Evolutionary conservation across 2,113 vertebrate genomes (phyloP).

Genomic region (Ochotona princeps): DNA sequence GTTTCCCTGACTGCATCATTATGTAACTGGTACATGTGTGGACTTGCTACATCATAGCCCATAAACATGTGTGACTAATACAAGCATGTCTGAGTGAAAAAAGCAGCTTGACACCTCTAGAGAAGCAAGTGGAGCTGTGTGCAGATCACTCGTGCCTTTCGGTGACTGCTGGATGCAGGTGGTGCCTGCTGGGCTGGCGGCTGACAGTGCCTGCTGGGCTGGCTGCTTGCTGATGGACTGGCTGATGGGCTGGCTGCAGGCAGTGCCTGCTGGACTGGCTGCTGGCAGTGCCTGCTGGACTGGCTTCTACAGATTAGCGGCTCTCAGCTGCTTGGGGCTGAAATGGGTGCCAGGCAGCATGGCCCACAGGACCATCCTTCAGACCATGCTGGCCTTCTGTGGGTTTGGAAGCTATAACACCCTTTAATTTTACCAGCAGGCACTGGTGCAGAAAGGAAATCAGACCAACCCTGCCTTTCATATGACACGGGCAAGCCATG

Average conservation of each 20-base stretch:
- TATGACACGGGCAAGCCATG: neutral
- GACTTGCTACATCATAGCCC: too few relatives aligned
- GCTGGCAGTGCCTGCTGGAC: too few relatives aligned
- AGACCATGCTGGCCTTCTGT: neutral
- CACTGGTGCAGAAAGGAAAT: accelerated
- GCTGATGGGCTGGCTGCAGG: too few relatives aligned
- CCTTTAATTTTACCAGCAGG: neutral
- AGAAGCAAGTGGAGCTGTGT: neutral
- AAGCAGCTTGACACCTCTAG: neutral
- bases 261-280: too few relatives aligned
- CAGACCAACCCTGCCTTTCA: neutral
- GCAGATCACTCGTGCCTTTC: neutral
- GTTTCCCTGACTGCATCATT: too few relatives aligned
- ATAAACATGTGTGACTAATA: too few relatives aligned
- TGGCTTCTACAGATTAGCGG: slow-evolving; percentile 17
- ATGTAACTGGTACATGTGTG: too few relatives aligned
- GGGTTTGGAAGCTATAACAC: neutral
- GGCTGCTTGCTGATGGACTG: too few relatives aligned
- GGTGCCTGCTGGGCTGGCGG: too few relatives aligned
- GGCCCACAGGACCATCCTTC: neutral
- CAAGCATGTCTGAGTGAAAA: neutral
- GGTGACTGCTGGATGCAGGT: neutral
- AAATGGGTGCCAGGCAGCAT: neutral
- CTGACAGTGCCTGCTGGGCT: neutral
- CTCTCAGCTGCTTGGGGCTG: neutral